Evolutionary conservation across 2,888 invertebrate genomes (phyloP), one percentile per base, ranked within the genome.

Genomic region (Coleophora flavipennella): DNA sequence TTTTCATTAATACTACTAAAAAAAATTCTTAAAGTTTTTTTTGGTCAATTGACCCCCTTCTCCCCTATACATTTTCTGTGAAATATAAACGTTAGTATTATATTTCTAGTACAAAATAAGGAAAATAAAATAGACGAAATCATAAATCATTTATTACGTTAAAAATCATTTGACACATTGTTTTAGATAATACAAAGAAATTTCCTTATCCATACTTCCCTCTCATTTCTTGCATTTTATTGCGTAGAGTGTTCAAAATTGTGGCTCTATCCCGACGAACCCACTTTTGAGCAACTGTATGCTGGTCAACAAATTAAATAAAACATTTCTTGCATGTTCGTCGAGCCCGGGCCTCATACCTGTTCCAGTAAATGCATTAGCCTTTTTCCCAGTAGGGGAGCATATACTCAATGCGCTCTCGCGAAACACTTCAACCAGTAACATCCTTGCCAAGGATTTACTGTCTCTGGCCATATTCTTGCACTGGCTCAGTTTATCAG

Each of bases 141-240:
- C 27, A n/a, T n/a, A n/a, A n/a, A n/a, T n/a, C n/a, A n/a, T n/a
- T n/a, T n/a, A n/a, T n/a, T n/a, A n/a, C n/a, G 27, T 9, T 27
- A 27, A 27, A 27, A 27, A 27, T 27, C 6, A 27, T 27, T 27
- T 27, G 27, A 27, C 27, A 27, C 27, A 27, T 27, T 27, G 27
- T 27, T 27, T 27, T 27, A 27, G 9, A 27, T 27, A 27, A 27
- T n/a, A 27, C 9, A 27, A 27, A 9, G 9, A 27, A 27, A 13
- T 35, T 35, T 28, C 13, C 35, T 35, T 4, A 11, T 10, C 13
- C 8, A 35, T 13, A 35, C n/a, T 35, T 35, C 8, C 12, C 12
- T 20, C 36, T 36, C 36, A 31, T 9, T 13, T 36, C 36, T n/a
- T 36, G 36, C 11, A 36, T 28, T 31, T 36, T 36, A 14, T 36